Evolutionary conservation across 2,888 invertebrate species (phyloP).

Genomic region (Agriopis aurantiaria): DNA sequence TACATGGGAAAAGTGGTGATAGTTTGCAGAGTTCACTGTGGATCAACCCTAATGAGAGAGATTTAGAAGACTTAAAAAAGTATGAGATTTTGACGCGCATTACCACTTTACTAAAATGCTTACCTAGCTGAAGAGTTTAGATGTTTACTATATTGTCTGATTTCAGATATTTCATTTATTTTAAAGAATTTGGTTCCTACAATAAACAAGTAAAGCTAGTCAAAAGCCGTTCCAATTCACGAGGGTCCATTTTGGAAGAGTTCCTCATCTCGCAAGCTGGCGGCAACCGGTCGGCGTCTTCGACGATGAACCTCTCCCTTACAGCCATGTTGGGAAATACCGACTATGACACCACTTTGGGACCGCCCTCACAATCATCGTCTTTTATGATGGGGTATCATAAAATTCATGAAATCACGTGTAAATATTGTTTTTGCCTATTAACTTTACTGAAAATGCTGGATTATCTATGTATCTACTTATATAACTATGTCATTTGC

Average conservation of each 20-base stretch:
- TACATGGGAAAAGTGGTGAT: constrained; percentile 61
- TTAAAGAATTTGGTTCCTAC: constrained; percentile 84
- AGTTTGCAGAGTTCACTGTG: constrained; percentile 75
- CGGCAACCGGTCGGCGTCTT: constrained; percentile 55
- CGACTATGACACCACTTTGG: constrained; percentile 64
- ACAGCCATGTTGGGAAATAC: constrained; percentile 61
- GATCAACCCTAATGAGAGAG: constrained; percentile 83
- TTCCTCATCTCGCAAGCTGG: constrained; percentile 62
- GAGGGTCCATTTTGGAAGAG: constrained; percentile 80
- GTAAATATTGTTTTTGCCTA: constrained; percentile 61
- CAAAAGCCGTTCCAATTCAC: constrained; percentile 79
- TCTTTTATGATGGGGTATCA: constrained; percentile 63
- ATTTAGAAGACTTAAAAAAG: constrained; percentile 85
- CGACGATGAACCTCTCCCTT: constrained; percentile 66
- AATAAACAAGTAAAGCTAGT: constrained; percentile 79
- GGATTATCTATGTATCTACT: no score
- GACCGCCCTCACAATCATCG: constrained; percentile 57
- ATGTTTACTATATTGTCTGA: constrained; percentile 1
- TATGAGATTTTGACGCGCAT: constrained; percentile 45
- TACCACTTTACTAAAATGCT: not conserved
- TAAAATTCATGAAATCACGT: constrained; percentile 73
- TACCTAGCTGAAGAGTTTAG: not conserved
- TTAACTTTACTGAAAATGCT: not conserved
- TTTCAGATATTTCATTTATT: constrained; percentile 85
- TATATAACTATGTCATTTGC: no score